Base-by-base conservation (phyloP, 2,888 invertebrate genomes). In the Anoplius nigerrimus region DNA sequence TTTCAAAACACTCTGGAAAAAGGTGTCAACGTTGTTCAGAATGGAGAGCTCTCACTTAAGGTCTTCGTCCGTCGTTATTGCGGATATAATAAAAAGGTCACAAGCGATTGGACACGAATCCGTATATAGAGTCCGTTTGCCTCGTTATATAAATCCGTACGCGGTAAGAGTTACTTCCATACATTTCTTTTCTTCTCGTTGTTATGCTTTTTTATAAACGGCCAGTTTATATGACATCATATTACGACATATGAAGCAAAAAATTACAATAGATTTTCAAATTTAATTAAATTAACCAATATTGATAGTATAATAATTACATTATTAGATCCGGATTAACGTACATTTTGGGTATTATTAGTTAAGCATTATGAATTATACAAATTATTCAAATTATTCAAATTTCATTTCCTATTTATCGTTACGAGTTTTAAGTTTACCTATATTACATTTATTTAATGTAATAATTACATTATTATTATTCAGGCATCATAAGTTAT, bases 1-100 rank as follows among this genome's bases (percentile, higher is more conserved):
- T 86, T 93, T 94, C 85, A 91, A 92, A 81, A 93, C 92, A 11
- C 90, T 93, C 18, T 93, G 93, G 18, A 93, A 93, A 88, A 93
- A 92, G 58, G 90, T 95, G 84, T 87, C 92, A 89, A 90, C 94
- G 78, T 87, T 95, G 45, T 88, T 92, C 64, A 91, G 89, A 87
- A 91, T 91, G 90, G 91, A 89, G 88, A 90, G 90, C 89, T 92
- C 89, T 84, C 91, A 90, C 83, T 86, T 92, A 62, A 90, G 92
- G 22, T 92, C 93, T 83, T 90, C 91, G 84, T 91, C 93, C 48
- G 91, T 92, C 80, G 90, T 93, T 89, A 93, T 94, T 1, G 92
- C 92, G 78, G 93, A 94, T 80, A 95, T 94, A 24, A 89, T 92
- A 57, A 89, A 90, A 81, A 90, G 92, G 76, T 88, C 89, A 56